A percentile compares a stretch with the other conserved stretches of the same genome.
Evolutionary conservation across 1,140 invertebrate species (phyloP).

Genomic region (Zaprionus capensis): DNA sequence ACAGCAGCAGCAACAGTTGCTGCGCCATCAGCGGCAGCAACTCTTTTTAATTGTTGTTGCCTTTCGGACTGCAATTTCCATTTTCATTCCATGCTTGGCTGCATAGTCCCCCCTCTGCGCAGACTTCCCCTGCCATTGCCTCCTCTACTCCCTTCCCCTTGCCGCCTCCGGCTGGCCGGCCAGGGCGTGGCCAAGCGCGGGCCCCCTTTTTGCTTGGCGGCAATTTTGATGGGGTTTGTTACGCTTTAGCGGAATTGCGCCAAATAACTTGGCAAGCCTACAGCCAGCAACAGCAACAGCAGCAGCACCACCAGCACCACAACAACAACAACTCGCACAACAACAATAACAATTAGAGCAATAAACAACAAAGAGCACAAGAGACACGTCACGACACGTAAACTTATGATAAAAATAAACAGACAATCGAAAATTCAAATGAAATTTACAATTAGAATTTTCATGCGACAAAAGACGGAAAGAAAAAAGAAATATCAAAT

Average conservation of each 20-base stretch:
- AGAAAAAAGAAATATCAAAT: constrained; percentile 17
- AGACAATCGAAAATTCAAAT: constrained; percentile 36
- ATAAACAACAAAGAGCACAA: constrained; percentile 9
- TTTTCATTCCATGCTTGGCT: constrained; percentile 70
- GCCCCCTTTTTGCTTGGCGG: constrained; percentile 16
- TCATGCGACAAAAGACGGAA: neutral
- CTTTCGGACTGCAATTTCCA: constrained; percentile 58
- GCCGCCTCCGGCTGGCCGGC: neutral
- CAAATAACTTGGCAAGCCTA: constrained; percentile 74
- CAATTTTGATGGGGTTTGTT: constrained; percentile 52
- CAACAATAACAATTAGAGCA: constrained; percentile 16
- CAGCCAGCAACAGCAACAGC: constrained; percentile 20
- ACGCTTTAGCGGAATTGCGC: constrained; percentile 75
- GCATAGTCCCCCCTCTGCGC: constrained; percentile 14
- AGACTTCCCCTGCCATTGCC: neutral
- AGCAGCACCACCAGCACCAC: constrained; percentile 1
- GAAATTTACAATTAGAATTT: constrained; percentile 33
- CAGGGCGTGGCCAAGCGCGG: constrained; percentile 1
- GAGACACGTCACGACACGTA: constrained; percentile 41
- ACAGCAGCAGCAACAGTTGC: constrained; percentile 47
- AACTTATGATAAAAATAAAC: constrained; percentile 65
- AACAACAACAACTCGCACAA: constrained; percentile 16
- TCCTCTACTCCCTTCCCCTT: constrained; percentile 5
- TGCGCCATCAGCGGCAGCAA: constrained; percentile 11
- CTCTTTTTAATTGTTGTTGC: constrained; percentile 56